Base-by-base conservation (phyloP, 2,797 vertebrate genomes). In the Cygnus olor region DNA sequence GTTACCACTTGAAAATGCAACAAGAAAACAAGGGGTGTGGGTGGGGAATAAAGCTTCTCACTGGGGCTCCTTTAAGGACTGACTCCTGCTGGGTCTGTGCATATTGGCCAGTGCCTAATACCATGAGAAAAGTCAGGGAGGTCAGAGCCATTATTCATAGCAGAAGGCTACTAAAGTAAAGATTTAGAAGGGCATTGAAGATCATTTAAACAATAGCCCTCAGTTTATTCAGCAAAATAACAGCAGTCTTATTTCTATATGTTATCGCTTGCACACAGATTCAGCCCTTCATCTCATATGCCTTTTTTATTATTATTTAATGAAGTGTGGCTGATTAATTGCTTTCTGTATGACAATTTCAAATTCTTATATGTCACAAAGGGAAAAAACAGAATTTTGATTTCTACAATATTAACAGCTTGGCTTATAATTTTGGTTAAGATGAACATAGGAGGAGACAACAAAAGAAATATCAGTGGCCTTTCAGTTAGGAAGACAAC, bases 201-300 rank as follows among this genome's bases (percentile, higher is more conserved):
- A 91, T 57, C 34, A 0, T 76, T 92, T 91, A 83, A 81, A 91
- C 57, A 83, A 88, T 22, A 91, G 72, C 4, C 34, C 74, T 65
- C 36, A 57, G 79, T 92, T 92, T 89, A 93, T 89, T 82, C 90
- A 92, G 71, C 74, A 94, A 88, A 90, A 79, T 49, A 88, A 86
- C 3, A 27, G 5, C 22, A 58, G 36, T 38, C 57, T 91, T 65
- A 69, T 68, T 91, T 89, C 38, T 49, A 86, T 36, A 20, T 14
- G 10, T 36, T 73, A 63, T 82, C 34, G 10, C 38, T 25, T 28
- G 24, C 38, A 93, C 74, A 58, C 28, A 74, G 40, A 49, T 14
- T 85, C 8, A 82, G 47, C 6, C 16, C 36, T 34, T 47, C 12
- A 47, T 8, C 36, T 40, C 17, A 40, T 4, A 64, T 47, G 10